Base-by-base conservation (phyloP, 2,797 vertebrate genomes). In the Gymnothorax reevesii region DNA sequence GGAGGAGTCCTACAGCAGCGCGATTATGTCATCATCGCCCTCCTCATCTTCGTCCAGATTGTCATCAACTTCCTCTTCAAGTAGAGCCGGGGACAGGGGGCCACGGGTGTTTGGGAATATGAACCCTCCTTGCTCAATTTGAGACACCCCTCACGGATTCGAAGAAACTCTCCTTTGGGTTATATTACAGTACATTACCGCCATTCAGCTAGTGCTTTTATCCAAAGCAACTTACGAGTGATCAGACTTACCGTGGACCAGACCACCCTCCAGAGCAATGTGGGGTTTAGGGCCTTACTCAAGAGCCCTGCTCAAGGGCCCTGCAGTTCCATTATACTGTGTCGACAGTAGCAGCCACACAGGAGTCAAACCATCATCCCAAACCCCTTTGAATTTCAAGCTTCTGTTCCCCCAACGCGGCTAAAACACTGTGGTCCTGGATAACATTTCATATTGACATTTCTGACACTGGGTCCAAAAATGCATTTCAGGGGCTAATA, bases 1-100 rank as follows among this genome's bases (percentile, higher is more conserved):
- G 96, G 95, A 86, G 89, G 92, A 87, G 97, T 98, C 94, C 96
- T 99, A 91, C 98, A 98, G 84, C 97, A 97, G 90, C 96, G 97
- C 71, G 98, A 99, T 94, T 98, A 97, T 91, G 90, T 97, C 93
- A 91, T 99, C 95, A 97, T 99, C 90, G 90, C 96, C 87, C 94
- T 98, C 87, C 93, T 99, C 93, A 94, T 99, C 93, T 92, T 97
- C 90, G 95, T 99, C 88, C 98, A 99, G 95, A 96, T 99, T 92
- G 86, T 96, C 90, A 95, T 99, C 94, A 99, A 98, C 94, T 97
- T 97, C 88, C 92, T 98, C 90, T 98, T 99, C 94, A 99, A 99
- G 93, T 99, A 97, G 94, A 91, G 90, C 52, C 33, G 3, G 10
- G 22, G 8, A 49, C 42, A 62, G 64, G 82, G 88, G 33, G 42